Percentiles rank a stretch among this genome's conserved stretches.
Conservation (phyloP, 2,797 vertebrate species). For the Brachyalestes nurse region DNA sequence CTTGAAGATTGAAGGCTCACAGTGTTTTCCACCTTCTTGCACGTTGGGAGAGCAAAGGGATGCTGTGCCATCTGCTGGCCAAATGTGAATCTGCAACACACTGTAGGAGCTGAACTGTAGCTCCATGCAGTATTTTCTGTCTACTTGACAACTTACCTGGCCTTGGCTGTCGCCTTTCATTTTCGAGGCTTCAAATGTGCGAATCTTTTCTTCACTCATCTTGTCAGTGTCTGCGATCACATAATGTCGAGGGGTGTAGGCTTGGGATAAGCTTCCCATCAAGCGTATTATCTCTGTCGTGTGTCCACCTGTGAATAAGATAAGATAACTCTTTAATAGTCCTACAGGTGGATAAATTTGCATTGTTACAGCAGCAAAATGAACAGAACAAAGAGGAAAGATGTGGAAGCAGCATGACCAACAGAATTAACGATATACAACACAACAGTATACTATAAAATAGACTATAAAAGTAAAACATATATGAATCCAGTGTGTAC, state of each 20-base stretch:
- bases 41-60: background rate
- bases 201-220: slow-evolving; percentile 92
- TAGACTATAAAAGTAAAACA: too few species aligned
- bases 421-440: too few species aligned
- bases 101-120: too few species aligned
- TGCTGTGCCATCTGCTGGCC: slow-evolving; percentile 46
- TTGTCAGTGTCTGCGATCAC: slow-evolving; percentile 88
- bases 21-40: too few species aligned
- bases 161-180: slow-evolving; percentile 52
- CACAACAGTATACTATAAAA: too few species aligned
- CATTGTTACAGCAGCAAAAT: too few species aligned
- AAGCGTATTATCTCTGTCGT: slow-evolving; percentile 92
- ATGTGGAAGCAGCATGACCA: too few species aligned
- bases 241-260: slow-evolving; percentile 88
- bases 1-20: too few species aligned
- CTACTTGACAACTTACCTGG: slow-evolving; percentile 70
- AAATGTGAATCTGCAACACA: background rate
- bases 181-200: slow-evolving; percentile 77
- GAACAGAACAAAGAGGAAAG: too few species aligned
- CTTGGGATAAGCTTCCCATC: slow-evolving; percentile 79
- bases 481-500: too few species aligned
- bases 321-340: too few species aligned
- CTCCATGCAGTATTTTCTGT: background rate
- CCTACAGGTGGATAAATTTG: too few species aligned
- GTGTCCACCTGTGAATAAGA: slow-evolving; percentile 84